Percentiles rank a stretch among this genome's conserved stretches.
Conservation (phyloP, 1,140 invertebrate genomes). For the Achroia grisella region DNA sequence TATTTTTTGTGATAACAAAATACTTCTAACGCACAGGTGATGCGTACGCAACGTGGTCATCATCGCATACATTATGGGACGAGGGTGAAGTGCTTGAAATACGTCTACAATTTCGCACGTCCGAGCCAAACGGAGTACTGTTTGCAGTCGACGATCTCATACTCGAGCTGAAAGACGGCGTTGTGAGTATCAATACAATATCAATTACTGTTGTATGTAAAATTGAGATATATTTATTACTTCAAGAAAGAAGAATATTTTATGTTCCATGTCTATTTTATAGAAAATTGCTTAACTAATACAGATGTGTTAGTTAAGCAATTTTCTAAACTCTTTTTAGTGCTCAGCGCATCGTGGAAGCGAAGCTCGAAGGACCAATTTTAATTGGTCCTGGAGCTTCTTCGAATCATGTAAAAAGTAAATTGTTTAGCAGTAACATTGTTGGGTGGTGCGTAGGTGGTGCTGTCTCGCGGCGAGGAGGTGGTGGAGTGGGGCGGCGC, state of each 20-base stretch:
- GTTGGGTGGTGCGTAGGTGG: constrained; percentile 22
- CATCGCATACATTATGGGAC: constrained; percentile 61
- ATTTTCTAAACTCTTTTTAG: too few relatives aligned
- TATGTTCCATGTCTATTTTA: too few relatives aligned
- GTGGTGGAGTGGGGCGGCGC: constrained; percentile 13
- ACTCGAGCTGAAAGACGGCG: constrained; percentile 46
- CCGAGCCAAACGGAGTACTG: constrained; percentile 86
- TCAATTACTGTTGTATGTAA: too few relatives aligned
- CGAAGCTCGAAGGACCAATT: too few relatives aligned
- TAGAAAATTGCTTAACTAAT: too few relatives aligned
- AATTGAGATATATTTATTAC: too few relatives aligned
- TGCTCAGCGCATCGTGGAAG: too few relatives aligned
- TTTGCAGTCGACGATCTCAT: constrained; percentile 76
- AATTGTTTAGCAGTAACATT: too few relatives aligned
- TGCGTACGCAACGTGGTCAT: constrained; percentile 45
- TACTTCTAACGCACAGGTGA: constrained; percentile 27
- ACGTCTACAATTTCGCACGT: constrained; percentile 88
- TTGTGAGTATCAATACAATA: constrained; percentile 21
- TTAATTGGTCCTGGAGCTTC: too few relatives aligned
- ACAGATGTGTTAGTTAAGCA: too few relatives aligned
- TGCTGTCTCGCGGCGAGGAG: constrained; percentile 23
- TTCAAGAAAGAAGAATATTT: too few relatives aligned
- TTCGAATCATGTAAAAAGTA: too few relatives aligned
- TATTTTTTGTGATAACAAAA: constrained; percentile 26
- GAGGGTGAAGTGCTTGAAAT: constrained; percentile 77